Evolutionary conservation across 2,113 vertebrate species (phyloP), one percentile per base, ranked within the genome.

Genomic region (Mormyrus lacerda): DNA sequence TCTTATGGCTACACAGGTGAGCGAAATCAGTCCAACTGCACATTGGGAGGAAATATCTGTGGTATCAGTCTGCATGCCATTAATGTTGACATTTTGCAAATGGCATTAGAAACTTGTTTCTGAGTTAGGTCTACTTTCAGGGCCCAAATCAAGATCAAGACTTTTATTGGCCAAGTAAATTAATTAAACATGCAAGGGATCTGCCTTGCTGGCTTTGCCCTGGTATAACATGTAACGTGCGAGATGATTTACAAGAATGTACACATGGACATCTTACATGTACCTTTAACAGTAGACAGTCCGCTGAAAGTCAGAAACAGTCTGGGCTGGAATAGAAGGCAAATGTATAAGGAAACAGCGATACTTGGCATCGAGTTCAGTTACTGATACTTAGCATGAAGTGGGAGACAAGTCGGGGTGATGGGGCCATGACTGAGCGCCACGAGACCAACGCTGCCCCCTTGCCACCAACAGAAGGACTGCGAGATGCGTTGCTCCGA

Each of bases 401-500:
- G 65, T 73, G 65, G 11, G 21, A 9, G 65, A 73, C 4, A 79
- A 19, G 35, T 6, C 0, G 42, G 73, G 35, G 73, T 69, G 58
- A 48, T 5, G 31, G 58, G 39, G 9, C 2, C 6, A 6, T 47
- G n/a, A n/a, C 13, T 17, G 48, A 15, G n/a, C 10, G 9, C 15
- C 2, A 6, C 51, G 13, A 51, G 31, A 39, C 8, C 50, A 35
- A 87, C 27, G 6, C 84, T 47, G 48, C 90, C 47, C 55, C 2
- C 83, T 89, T 10, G 0, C 45, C 0, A 86, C 92, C 92, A 90
- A 92, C 95, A 99, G 98, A 98, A 97, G 94, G 97, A 97, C 91
- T 99, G 98, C 90, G 97, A 97, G 92, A 96, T 94, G 0, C 96
- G 94, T 91, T 99, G 98, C 91, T 96, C 96, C 0, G 97, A 97